Evolutionary conservation across 1,140 invertebrate genomes (phyloP), one percentile per base, ranked within the genome.

Genomic region (Diuraphis noxia): DNA sequence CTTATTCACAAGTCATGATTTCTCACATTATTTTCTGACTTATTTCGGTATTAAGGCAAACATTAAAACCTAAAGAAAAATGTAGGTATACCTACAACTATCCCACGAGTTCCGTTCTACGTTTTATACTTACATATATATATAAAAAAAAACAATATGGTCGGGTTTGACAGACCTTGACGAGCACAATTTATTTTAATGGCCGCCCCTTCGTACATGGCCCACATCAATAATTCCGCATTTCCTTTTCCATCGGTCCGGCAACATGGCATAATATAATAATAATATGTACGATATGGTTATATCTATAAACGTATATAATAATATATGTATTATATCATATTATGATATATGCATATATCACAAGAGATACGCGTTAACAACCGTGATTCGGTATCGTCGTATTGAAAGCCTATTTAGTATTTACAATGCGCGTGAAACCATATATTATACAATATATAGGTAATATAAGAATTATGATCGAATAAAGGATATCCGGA

Each of bases 201-300:
- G 89, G 89, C 89, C 43, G 89, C 77, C 89, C 89, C 89, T 91
- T 49, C 89, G 77, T 91, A 82, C 46, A 52, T 82, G 9, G 77
- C 89, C 77, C 89, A 91, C 89, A 91, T 91, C 89, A 91, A 91
- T 91, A 91, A 91, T 91, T 91, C 89, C 89, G 89, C 34, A 82
- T 91, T 91, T 91, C 89, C 89, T 91, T 91, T 49, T 38, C 89
- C 36, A 79, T 79, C 63, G 41, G 19, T 72, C 36, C 63, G 30
- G 41, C 63, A 46, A 79, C 89, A 52, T 77, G 2, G 41, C 34
- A 56, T 52, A 23, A 46, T 56, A 46, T 56, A 87, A 34, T 56
- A 88, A 25, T 30, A 52, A 23, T 36, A 56, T 56, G 30, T 17
- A 52, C 5, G 13, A 17, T 17, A 38, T 49, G 46, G 46, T n/a